phyloP scores from a whole-genome alignment of 2,888 invertebrate species.

The Cantharis rustica region DNA sequence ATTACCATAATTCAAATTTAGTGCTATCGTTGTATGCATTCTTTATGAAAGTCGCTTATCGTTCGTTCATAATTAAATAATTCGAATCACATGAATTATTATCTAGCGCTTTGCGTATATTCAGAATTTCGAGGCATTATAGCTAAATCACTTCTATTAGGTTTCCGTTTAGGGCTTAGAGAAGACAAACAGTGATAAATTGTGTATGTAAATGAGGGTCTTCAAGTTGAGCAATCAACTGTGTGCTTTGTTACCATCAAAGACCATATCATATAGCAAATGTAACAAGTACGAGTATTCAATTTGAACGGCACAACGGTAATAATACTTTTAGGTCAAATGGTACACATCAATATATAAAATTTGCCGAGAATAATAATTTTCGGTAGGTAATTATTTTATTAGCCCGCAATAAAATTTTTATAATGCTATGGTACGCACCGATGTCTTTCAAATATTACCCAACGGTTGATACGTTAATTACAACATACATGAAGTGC shows the following conservation, averaged over 20 bases:
- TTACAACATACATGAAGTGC: background rate
- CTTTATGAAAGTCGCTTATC: conserved; percentile 25
- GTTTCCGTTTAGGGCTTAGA: conserved; percentile 22
- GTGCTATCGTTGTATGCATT: conserved; percentile 18
- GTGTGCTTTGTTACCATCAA: conserved; percentile 29
- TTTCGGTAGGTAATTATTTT: background rate
- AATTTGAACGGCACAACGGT: background rate
- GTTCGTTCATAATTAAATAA: conserved; percentile 24
- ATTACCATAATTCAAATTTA: conserved; percentile 25
- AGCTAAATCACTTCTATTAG: conserved; percentile 27
- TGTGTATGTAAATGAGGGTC: conserved; percentile 32
- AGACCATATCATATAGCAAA: conserved; percentile 21
- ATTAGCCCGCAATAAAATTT: background rate
- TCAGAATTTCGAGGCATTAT: conserved; percentile 19
- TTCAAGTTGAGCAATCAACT: conserved; percentile 30
- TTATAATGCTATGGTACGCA: background rate
- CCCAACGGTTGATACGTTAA: background rate
- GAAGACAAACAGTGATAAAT: conserved; percentile 33
- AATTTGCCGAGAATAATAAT: background rate
- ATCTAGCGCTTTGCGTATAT: conserved; percentile 14
- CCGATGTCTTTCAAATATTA: background rate
- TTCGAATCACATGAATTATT: conserved; percentile 22
- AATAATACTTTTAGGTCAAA: background rate
- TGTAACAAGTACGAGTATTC: conserved; percentile 12
- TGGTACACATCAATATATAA: background rate